phyloP scores from a whole-genome alignment of 53 echinoderm and acorn worm genomes.

The Stichopus horrens region DNA sequence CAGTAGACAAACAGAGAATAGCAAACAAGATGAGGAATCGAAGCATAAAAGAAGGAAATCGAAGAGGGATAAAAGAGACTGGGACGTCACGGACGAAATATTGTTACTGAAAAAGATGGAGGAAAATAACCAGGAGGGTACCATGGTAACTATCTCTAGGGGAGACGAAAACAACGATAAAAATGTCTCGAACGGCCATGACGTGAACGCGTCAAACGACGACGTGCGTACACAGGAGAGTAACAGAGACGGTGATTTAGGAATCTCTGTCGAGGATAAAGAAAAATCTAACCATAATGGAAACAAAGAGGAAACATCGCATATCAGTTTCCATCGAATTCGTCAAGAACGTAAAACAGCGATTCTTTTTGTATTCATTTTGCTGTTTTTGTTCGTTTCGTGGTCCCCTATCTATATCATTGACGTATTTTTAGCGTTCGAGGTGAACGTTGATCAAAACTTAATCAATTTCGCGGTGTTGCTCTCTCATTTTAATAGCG shows the following conservation, averaged over 20 bases:
- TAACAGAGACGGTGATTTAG: not conserved
- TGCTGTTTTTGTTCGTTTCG: constrained; percentile 54
- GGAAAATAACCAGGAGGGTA: not conserved
- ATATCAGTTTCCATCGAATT: constrained; percentile 45
- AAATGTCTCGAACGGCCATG: not conserved
- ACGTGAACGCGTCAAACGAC: not conserved
- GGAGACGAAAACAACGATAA: not conserved
- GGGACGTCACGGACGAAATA: constrained; percentile 34
- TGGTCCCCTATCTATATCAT: constrained; percentile 63
- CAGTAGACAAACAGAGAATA: not conserved
- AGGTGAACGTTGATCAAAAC: constrained; percentile 47
- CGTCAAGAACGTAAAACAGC: constrained; percentile 55
- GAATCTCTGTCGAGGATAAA: not conserved
- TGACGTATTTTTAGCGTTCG: constrained; percentile 53
- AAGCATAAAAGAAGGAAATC: not conserved
- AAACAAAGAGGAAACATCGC: not conserved
- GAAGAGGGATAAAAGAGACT: not conserved
- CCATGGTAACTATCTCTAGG: not conserved
- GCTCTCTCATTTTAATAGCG: constrained; percentile 64
- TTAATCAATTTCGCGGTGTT: constrained; percentile 54
- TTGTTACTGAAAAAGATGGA: constrained; percentile 21
- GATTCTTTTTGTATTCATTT: constrained; percentile 56
- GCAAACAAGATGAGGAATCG: not conserved
- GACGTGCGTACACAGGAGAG: not conserved
- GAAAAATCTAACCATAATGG: not conserved